Evolutionary conservation across 2,113 vertebrate genomes (phyloP), one percentile per base, ranked within the genome.

Genomic region (Genyomyrus donnyi): DNA sequence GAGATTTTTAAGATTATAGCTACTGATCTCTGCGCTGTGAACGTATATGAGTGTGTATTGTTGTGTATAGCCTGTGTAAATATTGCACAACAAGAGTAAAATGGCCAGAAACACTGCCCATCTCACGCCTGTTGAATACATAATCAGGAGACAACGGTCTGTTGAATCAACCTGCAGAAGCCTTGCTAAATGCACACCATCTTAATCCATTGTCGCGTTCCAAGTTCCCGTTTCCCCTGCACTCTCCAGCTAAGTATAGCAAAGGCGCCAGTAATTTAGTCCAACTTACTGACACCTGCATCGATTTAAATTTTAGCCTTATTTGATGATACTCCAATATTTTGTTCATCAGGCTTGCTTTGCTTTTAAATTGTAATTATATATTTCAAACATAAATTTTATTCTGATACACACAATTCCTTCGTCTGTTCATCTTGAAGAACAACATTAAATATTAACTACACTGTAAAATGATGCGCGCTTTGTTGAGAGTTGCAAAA

Each of bases 61-160:
- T 27, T 77, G 31, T 77, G 31, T n/a, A 77, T 39, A 42, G 31
- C 17, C 13, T 80, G 35, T 77, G 70, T 85, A 49, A 85, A 85
- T 85, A 48, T 85, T 85, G 83, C 42, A 21, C 83, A 85, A 31
- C 7, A 24, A n/a, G 24, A 49, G 48, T 27, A 48, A 86, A 86
- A 49, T n/a, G 84, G n/a, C 84, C 48, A 85, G 45, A 85, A 48
- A 27, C 84, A 50, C 24, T 49, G 84, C 84, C 84, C 84, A 86
- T 31, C 84, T 50, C n/a, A 50, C 84, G 45, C n/a, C 42, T n/a
- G 84, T 17, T 49, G 84, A 50, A 86, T 86, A 49, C 84, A 86
- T 49, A 86, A 86, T 86, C 10, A 86, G 84, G 7, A 42, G 35
- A 42, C 35, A 17, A 80, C 74, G 74, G 74, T 85, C 49, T 19